Evolutionary conservation across 92 coral and sea anemone species (phyloP), one percentile per base, ranked within the genome.

Genomic region (Heliopora coerulea): DNA sequence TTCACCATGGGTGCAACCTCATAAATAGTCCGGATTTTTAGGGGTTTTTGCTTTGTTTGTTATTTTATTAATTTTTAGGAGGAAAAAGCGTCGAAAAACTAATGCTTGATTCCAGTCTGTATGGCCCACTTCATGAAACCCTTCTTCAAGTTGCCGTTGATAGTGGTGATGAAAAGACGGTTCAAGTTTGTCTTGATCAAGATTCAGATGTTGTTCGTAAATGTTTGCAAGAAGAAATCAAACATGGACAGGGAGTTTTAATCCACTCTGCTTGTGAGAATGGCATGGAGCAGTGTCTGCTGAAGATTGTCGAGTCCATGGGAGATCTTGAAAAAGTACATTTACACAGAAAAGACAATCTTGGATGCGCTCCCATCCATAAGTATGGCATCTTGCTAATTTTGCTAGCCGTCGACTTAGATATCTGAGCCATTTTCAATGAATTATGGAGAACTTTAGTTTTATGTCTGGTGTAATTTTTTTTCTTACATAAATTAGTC

Each of bases 281-380:
- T 29, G 74, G 74, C 19, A 67, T 67, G 74, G 74, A 67, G 17
- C 24, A 67, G 0, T 67, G 74, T 17, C 41, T 67, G n/a, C 4
- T 49, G 19, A 67, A 40, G 18, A 67, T 67, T 28, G 39, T 67
- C 30, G 74, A 49, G 20, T 24, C 58, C 8, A 46, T 67, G 74
- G 74, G 17, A 46, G 19, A 18, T 44, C 39, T 67, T 49, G 74
- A 67, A 15, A 67, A 15, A 49, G 1, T 67, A 12, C 74, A 67
- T n/a, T 49, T 67, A 44, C 27, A 46, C 58, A 67, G 15, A 39
- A 67, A 67, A 11, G 74, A 67, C 27, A 67, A 67, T 1, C 52
- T 23, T 34, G 74, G 74, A 3, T 25, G 42, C 24, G 40, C 74
- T 42, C 74, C 74, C 8, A 67, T 67, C 27, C 74, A 67, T 21